Base-by-base conservation (phyloP, 2,113 vertebrate genomes). In the Sylvia atricapilla region DNA sequence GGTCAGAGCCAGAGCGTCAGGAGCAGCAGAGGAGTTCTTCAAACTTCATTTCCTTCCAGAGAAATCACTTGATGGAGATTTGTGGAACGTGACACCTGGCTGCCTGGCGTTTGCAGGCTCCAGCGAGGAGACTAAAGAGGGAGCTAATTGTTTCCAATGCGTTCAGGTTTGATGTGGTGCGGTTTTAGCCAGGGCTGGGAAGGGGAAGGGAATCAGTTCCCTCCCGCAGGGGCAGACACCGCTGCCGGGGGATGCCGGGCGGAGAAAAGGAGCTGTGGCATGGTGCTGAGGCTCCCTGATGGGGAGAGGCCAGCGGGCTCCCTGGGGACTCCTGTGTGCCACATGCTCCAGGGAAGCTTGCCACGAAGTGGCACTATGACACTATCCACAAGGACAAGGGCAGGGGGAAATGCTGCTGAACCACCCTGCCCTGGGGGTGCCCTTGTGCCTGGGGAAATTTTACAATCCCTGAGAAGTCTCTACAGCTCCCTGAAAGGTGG, bases 121-220 rank as follows among this genome's bases (percentile, higher is more conserved):
- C 13, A 94, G 93, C 33, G n/a, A 95, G 95, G 93, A 97, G 96
- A 98, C 95, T 97, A 97, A 98, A 96, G 95, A 97, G 86, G 91
- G 50, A 97, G 94, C 92, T 98, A 98, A 98, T 98, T 97, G 97
- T 98, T 97, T 98, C 92, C 97, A 93, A 44, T 94, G 94, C 91
- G 93, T 96, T 96, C 74, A 18, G 74, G 86, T 98, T 97, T 97
- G 96, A 97, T 98, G 95, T 41, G 47, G 93, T 53, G 74, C 84
- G 86, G 81, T 97, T 98, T 98, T 98, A 98, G 98, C 98, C 97
- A 98, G 96, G 81, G 56, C 89, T 97, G 80, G 87, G 50, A 95
- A 94, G 90, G 85, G 75, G 95, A 96, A 96, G 67, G 49, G 89
- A 96, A 97, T 97, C 96, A 93, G 94, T 92, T 96, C 82, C 95